Evolutionary conservation across 2,113 vertebrate genomes (phyloP).

Genomic region (Zeus faber): DNA sequence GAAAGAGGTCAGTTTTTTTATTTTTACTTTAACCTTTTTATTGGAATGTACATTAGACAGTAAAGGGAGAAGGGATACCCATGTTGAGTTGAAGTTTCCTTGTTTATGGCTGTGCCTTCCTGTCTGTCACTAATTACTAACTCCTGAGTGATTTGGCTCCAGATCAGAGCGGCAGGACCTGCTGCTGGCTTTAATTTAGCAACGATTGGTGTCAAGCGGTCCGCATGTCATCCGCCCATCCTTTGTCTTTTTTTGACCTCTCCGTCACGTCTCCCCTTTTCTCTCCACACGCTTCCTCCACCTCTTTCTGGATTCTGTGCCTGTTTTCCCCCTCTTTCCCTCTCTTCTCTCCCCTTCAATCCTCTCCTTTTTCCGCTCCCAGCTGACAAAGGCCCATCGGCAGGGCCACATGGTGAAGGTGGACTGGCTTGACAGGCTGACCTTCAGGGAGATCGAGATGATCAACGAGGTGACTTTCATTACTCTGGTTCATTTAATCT

Average conservation of each 20-base stretch:
- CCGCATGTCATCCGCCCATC: conserved; percentile 30
- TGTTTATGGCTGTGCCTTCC: conserved; percentile 30
- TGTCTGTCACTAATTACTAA: conserved; percentile 32
- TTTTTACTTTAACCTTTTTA: no score
- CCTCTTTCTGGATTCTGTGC: no score
- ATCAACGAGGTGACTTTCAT: conserved; percentile 89
- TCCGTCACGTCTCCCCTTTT: neutral
- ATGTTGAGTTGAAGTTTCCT: no score
- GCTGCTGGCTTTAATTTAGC: conserved; percentile 46
- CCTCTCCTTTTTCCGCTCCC: conserved; percentile 22
- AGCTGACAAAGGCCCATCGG: conserved; percentile 97
- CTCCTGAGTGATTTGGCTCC: conserved; percentile 43
- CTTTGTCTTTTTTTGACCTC: conserved; percentile 9
- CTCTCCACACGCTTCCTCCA: neutral
- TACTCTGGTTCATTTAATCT: neutral
- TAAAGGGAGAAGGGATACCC: no score
- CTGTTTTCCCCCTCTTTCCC: neutral
- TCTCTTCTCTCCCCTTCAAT: neutral
- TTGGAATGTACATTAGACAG: no score
- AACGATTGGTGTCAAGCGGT: conserved; percentile 53
- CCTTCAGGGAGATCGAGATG: conserved; percentile 99
- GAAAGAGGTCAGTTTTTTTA: no score
- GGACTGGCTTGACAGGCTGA: conserved; percentile 96
- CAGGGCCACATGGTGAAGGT: conserved; percentile 99
- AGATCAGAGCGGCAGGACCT: conserved; percentile 31